phyloP scores from a whole-genome alignment of 2,797 vertebrate species.

The Melanotaenia nigrans region DNA sequence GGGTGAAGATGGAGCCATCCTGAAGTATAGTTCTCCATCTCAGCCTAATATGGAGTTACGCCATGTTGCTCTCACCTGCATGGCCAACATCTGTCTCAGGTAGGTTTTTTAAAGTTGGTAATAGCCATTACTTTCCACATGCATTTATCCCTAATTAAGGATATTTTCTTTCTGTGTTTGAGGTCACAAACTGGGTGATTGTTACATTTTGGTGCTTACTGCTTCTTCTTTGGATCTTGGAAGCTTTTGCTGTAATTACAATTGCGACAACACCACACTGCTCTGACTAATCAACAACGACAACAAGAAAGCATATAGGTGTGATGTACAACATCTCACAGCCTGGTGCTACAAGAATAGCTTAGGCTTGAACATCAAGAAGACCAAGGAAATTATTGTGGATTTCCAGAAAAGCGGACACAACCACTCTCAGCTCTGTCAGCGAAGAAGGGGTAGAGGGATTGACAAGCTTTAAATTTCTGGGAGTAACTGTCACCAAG shows the following conservation, averaged over 20 bases:
- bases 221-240: not conserved
- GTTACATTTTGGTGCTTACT: not conserved
- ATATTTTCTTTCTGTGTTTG: not conserved
- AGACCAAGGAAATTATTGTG: no score
- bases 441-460: no score
- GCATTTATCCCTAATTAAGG: not conserved
- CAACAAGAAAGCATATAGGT: no score
- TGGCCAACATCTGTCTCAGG: slow-evolving; percentile 95
- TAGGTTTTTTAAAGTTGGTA: slow-evolving; percentile 56
- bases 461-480: no score
- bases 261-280: not conserved
- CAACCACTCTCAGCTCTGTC: no score
- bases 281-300: no score
- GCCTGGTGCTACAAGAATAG: no score
- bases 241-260: not conserved
- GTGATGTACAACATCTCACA: no score
- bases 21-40: slow-evolving; percentile 81
- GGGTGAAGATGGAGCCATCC: slow-evolving; percentile 84
- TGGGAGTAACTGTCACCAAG: no score
- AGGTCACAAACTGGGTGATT: not conserved
- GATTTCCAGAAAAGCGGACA: no score
- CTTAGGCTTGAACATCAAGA: no score
- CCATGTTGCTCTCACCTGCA: slow-evolving; percentile 88
- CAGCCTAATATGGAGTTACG: slow-evolving; percentile 87
- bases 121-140: not conserved